These are phyloP conservation scores for Drosophila watanabei DNA, from an alignment of 1,140 invertebrate genomes.

Conservation along the genomic window DNA sequence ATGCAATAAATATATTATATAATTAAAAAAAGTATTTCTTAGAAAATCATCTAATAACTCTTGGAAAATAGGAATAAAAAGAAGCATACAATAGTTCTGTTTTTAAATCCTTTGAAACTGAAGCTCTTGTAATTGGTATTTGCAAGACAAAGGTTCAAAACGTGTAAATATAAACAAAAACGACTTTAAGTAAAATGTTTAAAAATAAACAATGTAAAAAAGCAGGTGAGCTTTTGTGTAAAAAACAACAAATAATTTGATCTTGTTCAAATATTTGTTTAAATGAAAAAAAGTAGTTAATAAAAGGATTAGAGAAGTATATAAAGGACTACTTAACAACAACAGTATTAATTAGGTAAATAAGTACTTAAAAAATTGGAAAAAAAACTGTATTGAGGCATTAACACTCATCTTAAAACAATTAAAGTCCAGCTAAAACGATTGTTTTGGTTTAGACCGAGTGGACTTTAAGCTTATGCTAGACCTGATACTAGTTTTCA, in stretches of 20 bases:
- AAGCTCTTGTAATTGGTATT: not conserved
- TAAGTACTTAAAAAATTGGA: not conserved
- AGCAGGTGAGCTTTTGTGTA: slow-evolving; percentile 1
- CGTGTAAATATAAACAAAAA: not conserved
- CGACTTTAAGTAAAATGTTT: not conserved
- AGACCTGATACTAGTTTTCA: slow-evolving; percentile 16
- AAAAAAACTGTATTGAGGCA: too few species aligned
- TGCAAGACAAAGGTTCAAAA: not conserved
- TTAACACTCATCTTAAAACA: not conserved
- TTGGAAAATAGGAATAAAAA: not conserved
- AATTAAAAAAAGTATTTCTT: not conserved
- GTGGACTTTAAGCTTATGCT: slow-evolving; percentile 36
- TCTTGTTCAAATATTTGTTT: slow-evolving; percentile 6
- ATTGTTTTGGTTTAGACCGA: slow-evolving; percentile 22
- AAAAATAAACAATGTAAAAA: slow-evolving; percentile 1
- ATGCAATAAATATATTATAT: not conserved
- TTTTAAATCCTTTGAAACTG: not conserved
- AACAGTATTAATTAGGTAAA: not conserved
- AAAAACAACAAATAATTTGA: slow-evolving; percentile 2
- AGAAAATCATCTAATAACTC: too few species aligned
- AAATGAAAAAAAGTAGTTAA: not conserved
- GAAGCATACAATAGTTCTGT: not conserved
- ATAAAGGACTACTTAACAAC: not conserved
- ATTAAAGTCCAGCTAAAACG: slow-evolving; percentile 3
- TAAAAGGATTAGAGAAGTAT: not conserved